Base-by-base conservation (phyloP, 2,888 invertebrate species). In the Papilio protenor region DNA sequence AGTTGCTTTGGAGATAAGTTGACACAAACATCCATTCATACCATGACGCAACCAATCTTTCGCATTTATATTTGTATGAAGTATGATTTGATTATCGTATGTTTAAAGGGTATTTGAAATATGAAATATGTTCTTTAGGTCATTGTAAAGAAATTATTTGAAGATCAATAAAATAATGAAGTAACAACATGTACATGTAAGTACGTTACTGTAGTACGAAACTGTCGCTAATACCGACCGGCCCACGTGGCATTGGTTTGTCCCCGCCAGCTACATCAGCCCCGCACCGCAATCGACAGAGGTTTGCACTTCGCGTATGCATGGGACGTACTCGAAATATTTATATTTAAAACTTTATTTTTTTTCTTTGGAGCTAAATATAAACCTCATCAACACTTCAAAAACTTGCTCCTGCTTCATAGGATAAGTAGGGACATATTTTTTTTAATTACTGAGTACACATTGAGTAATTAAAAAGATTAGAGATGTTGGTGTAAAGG, bases 271-370 rank as follows among this genome's bases (percentile, higher is more conserved):
- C 45, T 75, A 89, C 91, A 90, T 91, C 90, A 91, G 87, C 82
- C 83, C 80, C 83, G 85, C 86, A 84, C 84, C 85, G 84, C 86
- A 88, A 87, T 87, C 87, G 88, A 93, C 93, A 93, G 86, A 89
- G 91, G 91, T 93, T 92, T 90, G 92, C 93, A 93, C 93, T 93
- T 90, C 92, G 83, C 86, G 81, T 81, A 82, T 76, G 79, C 80
- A 76, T 76, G 91, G 86, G 84, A 79, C 84, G 91, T 81, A 77
- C 73, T 74, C 18, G 23, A 3, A 18, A 52, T 11, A 59, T 21
- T 18, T 16, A 16, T 57, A 57, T 14, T 6, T 55, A 55, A 2
- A 57, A 57, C n/a, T 57, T 57, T 5, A 14, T 14, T 6, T 49
- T 49, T 49, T 40, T 40, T 40, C 40, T 40, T 1, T 40, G 40